Evolutionary conservation across 1,140 invertebrate species (phyloP), one percentile per base, ranked within the genome.

Genomic region (Plectrocnemia conspersa): DNA sequence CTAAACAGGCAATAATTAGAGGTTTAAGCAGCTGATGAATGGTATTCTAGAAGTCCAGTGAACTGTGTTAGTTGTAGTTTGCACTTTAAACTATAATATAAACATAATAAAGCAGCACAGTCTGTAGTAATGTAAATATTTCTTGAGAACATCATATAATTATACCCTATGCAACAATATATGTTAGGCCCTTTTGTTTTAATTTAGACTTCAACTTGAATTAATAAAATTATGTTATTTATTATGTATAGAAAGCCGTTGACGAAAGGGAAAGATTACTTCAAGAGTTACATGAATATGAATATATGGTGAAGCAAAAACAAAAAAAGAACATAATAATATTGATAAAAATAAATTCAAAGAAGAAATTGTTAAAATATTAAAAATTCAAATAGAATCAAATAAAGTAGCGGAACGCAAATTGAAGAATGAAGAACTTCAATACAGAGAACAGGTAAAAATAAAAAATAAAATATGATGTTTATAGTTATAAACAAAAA

Each of bases 241-340:
- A 6, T 19, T 21, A 24, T 44, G 22, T 21, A 9, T 41, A 52
- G 36, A 25, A 27, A 32, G 27, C 19, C 19, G 3, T 22, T 19
- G 41, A 59, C 38, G 52, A 55, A 55, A 35, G 41, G 47, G 33
- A 29, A 11, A 4, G 52, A 29, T 33, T 59, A 15, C 47, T 59
- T 24, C 15, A 40, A 33, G 48, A 59, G 40, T 24, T 59, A 5
- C 36, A 47, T 35, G 48, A 55, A 11, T 35, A 59, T 41, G 58
- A 55, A 41, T 19, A 54, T 11, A 11, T n/a, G 41, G 32, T 35
- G 7, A 47, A 45, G 16, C 33, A 45, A 19, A 13, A 9, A 18
- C 23, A 40, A 16, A 22, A 47, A 9, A 15, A 5, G 1, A 18
- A 36, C 10, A 18, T 5, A 3, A n/a, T 36, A 5, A 33, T 5